Conservation (phyloP, 2,797 vertebrate species). For the Squalus acanthias region DNA sequence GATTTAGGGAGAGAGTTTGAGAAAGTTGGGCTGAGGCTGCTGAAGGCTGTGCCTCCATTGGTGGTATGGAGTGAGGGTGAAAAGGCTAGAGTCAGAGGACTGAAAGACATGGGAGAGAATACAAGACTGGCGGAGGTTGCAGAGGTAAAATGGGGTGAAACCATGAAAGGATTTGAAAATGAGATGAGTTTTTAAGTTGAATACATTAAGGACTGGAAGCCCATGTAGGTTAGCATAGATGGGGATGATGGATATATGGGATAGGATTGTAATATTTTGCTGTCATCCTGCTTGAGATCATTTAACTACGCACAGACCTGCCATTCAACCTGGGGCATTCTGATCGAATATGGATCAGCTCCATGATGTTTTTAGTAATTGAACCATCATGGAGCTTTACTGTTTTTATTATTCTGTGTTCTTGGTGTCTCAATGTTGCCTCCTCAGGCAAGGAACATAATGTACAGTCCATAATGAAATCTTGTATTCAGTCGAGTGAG, state of each 20-base stretch:
- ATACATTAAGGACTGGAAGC: background rate
- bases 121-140: background rate
- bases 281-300: background rate
- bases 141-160: background rate
- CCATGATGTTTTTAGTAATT: too few species aligned
- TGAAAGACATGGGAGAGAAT: background rate
- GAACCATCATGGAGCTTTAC: too few species aligned
- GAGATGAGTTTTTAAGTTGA: background rate
- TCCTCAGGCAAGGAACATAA: too few species aligned
- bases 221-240: background rate
- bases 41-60: background rate
- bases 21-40: too few species aligned
- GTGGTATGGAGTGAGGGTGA: background rate
- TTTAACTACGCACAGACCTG: background rate
- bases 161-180: background rate
- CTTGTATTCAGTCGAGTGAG: too few species aligned
- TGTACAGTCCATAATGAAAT: too few species aligned
- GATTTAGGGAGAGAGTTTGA: too few species aligned
- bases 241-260: background rate
- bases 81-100: background rate
- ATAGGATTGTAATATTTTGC: background rate
- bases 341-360: too few species aligned
- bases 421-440: too few species aligned
- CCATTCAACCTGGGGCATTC: background rate
- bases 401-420: too few species aligned